Base-by-base conservation (phyloP, 2,797 vertebrate genomes). In the Lacerta bilineata region DNA sequence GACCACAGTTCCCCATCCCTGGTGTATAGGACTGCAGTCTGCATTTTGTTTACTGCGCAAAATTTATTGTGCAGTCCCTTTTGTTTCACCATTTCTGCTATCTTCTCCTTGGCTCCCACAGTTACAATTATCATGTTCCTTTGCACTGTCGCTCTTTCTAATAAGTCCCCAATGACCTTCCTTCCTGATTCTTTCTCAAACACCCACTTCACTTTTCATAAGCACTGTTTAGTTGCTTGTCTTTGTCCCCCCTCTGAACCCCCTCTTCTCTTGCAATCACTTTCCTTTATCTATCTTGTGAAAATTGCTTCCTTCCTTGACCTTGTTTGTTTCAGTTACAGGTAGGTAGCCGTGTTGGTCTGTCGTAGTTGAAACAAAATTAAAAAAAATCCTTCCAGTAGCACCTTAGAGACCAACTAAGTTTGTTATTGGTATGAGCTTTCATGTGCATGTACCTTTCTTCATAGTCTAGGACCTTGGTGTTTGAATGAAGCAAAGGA, bases 401-500 rank as follows among this genome's bases (percentile, higher is more conserved):
- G 46, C 46, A 13, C 46, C 46, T 50, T 50, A 50, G 46, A 50
- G 46, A 50, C 46, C 46, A 50, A 50, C 46, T 50, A 50, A 50
- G 46, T 50, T 50, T 50, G 46, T 50, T 50, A 0, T 50, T 50
- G 46, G 46, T 50, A 3, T 50, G 46, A 50, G 11, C 46, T 50
- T 50, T 50, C 10, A 10, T 50, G 10, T 50, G 46, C 46, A 50
- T 50, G 46, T 10, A 50, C 11, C 33, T 33, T 33, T 33, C 33
- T 33, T 33, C 33, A 33, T 33, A 33, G 33, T 33, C 33, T 33
- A 33, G 85, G 89, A 94, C 59, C 87, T 74, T 33, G 78, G 91
- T 90, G 50, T 80, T 86, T 72, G 94, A 94, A 93, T 96, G 96
- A 78, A 95, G 96, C 75, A 95, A 72, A 50, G 97, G 94, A 91